Conservation (phyloP, 37 sponge, comb jelly and placozoan species). For the Halisarca cf. caerulea region DNA sequence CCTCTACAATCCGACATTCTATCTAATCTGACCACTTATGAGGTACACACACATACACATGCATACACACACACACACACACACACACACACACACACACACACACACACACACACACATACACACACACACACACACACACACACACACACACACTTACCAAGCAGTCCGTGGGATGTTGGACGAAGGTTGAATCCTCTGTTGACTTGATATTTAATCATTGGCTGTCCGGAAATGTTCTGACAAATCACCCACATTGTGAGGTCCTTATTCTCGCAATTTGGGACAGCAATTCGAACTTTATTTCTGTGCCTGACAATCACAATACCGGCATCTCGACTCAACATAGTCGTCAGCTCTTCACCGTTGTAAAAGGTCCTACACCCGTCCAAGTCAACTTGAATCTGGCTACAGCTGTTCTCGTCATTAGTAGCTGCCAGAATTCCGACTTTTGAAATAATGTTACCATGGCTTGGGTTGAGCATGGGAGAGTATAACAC, state of each 20-base stretch:
- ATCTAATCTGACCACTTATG: too few species aligned
- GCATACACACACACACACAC: too few species aligned
- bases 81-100: too few species aligned
- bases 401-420: neutral
- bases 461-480: conserved; percentile 14
- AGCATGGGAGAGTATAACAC: conserved; percentile 29
- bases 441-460: conserved; percentile 17
- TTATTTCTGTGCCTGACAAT: conserved; percentile 2
- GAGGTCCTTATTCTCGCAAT: conserved; percentile 59
- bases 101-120: too few species aligned
- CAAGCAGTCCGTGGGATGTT: conserved; percentile 75
- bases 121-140: too few species aligned
- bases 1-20: too few species aligned
- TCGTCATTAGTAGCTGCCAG: neutral
- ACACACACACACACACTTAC: conserved; percentile 38
- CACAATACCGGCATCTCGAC: conserved; percentile 2
- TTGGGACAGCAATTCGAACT: conserved; percentile 64
- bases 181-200: conserved; percentile 66
- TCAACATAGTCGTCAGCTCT: neutral
- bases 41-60: too few species aligned
- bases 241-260: conserved; percentile 71
- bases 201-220: conserved; percentile 55
- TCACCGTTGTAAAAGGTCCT: neutral
- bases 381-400: neutral
- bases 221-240: conserved; percentile 26